Percentiles rank a stretch among this genome's conserved stretches.
Evolutionary conservation across 2,888 invertebrate genomes (phyloP).

Genomic region (Aproaerema taeniolella): DNA sequence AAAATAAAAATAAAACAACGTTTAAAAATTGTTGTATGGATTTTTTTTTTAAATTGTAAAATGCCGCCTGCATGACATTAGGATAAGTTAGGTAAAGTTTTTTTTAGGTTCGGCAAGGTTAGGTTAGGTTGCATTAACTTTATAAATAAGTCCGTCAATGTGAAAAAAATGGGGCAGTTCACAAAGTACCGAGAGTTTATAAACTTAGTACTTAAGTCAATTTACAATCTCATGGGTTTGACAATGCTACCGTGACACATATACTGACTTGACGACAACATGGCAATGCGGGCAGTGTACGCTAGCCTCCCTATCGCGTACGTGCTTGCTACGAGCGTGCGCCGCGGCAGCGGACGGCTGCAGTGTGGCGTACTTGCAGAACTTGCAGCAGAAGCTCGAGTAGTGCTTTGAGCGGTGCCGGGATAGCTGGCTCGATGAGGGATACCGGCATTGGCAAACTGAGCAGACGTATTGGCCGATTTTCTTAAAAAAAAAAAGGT

Average conservation of each 20-base stretch:
- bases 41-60: neutral
- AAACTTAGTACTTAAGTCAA: too few species aligned
- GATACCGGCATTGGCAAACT: slow-evolving; percentile 35
- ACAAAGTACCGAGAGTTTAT: too few species aligned
- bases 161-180: too few species aligned
- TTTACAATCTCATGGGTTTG: too few species aligned
- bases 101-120: too few species aligned
- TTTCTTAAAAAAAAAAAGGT: slow-evolving; percentile 27
- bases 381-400: slow-evolving; percentile 29
- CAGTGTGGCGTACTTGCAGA: slow-evolving; percentile 34
- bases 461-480: slow-evolving; percentile 32
- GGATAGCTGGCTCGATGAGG: slow-evolving; percentile 9
- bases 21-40: too few species aligned
- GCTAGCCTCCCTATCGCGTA: slow-evolving; percentile 21
- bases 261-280: slow-evolving; percentile 32
- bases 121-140: too few species aligned
- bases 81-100: too few species aligned
- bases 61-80: too few species aligned
- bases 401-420: slow-evolving; percentile 36
- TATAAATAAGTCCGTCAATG: neutral
- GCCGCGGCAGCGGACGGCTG: slow-evolving; percentile 27
- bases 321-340: slow-evolving; percentile 39
- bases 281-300: slow-evolving; percentile 44
- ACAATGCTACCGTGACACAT: too few species aligned
- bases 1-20: neutral